These are phyloP conservation scores for Intellagama lesueurii DNA, from an alignment of 2,797 vertebrate genomes.

Conservation along the genomic window DNA sequence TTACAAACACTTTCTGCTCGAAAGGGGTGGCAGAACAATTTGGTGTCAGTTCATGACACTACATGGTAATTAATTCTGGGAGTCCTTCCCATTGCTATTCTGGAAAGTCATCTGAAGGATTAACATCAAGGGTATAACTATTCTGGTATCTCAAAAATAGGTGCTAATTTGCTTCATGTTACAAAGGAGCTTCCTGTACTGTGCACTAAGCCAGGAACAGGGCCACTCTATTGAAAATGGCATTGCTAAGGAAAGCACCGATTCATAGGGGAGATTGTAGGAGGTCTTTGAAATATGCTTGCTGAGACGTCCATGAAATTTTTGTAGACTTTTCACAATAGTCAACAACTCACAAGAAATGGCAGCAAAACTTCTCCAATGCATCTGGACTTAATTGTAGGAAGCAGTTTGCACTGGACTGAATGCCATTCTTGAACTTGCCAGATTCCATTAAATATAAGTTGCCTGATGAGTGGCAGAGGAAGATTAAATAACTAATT, in stretches of 20 bases:
- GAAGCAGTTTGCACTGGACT: conserved; percentile 48
- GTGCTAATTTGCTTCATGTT: conserved; percentile 22
- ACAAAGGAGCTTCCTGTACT: background rate
- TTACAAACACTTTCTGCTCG: background rate
- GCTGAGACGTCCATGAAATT: conserved; percentile 40
- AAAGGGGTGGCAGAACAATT: background rate
- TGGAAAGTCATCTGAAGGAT: conserved; percentile 19
- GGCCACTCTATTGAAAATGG: background rate
- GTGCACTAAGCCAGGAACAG: background rate
- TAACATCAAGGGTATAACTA: conserved; percentile 15
- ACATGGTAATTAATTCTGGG: background rate
- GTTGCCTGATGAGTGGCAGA: conserved; percentile 6
- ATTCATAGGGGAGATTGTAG: conserved; percentile 22
- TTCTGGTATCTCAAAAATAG: background rate
- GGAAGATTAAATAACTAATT: conserved; percentile 42
- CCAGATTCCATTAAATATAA: conserved; percentile 33
- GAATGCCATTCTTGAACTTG: conserved; percentile 36
- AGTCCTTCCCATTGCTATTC: conserved; percentile 27
- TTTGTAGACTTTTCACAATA: conserved; percentile 55
- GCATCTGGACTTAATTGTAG: conserved; percentile 42
- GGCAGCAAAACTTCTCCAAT: conserved; percentile 27
- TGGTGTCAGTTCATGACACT: background rate
- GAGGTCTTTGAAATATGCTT: conserved; percentile 39
- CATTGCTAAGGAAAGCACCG: conserved; percentile 30
- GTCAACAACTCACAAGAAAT: conserved; percentile 47